Percentiles rank a stretch among this genome's conserved stretches.
phyloP scores from a whole-genome alignment of 2,888 invertebrate genomes.

The Lepidocyrtinus sp. region DNA sequence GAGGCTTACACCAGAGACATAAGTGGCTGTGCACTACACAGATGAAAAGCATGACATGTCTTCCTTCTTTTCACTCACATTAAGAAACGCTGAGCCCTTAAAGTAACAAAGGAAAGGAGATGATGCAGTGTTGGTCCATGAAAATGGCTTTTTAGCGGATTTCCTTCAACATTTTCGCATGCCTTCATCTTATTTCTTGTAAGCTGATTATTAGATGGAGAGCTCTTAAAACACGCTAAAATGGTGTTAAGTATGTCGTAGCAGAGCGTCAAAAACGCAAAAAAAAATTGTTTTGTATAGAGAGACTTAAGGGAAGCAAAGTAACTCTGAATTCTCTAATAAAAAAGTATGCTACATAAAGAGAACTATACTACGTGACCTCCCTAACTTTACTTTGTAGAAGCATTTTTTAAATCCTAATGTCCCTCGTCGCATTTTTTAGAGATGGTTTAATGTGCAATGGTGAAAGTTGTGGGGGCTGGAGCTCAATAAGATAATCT shows the following conservation, averaged over 20 bases:
- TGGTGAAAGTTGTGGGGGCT: no score
- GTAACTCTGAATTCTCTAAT: no score
- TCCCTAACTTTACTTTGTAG: no score
- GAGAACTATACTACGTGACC: no score
- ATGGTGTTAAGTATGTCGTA: conserved; percentile 13
- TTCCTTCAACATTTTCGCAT: conserved; percentile 48
- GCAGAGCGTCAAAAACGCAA: not conserved
- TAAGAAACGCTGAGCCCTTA: no score
- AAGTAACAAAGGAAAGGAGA: not conserved
- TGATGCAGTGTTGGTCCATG: conserved; percentile 34
- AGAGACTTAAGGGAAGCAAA: no score
- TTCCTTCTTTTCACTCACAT: not conserved
- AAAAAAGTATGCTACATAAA: no score
- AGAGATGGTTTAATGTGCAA: no score
- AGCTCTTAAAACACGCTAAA: conserved; percentile 27
- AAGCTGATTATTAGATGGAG: conserved; percentile 55
- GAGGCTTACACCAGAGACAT: not conserved
- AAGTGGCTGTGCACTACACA: not conserved
- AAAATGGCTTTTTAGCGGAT: conserved; percentile 52
- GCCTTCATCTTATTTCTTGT: conserved; percentile 24
- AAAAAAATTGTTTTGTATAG: not conserved
- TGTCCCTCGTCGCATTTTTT: no score
- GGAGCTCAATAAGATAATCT: no score
- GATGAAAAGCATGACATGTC: not conserved
- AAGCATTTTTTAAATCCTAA: no score